Conservation (phyloP, 2,888 invertebrate genomes). For the Lasioglossum lativentre region DNA sequence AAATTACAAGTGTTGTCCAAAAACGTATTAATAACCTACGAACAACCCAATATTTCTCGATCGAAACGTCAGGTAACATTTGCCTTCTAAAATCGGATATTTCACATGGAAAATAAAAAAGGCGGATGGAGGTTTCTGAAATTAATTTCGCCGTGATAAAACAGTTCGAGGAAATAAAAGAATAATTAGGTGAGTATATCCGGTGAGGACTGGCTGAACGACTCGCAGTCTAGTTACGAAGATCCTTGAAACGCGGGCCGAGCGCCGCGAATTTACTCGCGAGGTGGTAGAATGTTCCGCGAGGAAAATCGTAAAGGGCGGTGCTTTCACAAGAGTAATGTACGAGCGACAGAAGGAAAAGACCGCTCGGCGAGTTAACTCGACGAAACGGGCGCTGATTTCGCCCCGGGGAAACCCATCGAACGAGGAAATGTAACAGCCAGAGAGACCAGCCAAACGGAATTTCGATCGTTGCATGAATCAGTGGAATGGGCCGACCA, state of each 20-base stretch:
- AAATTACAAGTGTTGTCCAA: no score
- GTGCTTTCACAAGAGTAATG: constrained; percentile 24
- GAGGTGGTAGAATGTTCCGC: neutral
- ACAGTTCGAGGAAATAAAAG: neutral
- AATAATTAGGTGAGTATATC: constrained; percentile 35
- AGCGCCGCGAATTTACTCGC: neutral
- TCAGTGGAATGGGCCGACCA: constrained; percentile 3
- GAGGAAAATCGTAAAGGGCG: constrained; percentile 18
- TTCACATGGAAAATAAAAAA: no score
- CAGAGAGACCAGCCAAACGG: neutral
- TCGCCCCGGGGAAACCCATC: neutral
- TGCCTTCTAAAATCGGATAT: no score
- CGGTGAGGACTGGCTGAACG: constrained; percentile 21
- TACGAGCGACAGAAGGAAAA: constrained; percentile 33
- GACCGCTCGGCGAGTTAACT: constrained; percentile 4
- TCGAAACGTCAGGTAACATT: no score
- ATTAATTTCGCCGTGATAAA: neutral
- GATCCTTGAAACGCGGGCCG: neutral
- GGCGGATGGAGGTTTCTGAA: neutral
- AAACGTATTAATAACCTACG: no score
- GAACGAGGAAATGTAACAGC: constrained; percentile 4
- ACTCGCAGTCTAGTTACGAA: neutral
- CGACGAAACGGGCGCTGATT: constrained; percentile 13
- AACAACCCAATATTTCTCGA: no score
- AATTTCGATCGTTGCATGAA: constrained; percentile 17